A percentile compares a stretch with the other conserved stretches of the same genome.
These are phyloP conservation scores for Diadema setosum DNA, from an alignment of 35 echinoderm and acorn worm species.

Conservation along the genomic window DNA sequence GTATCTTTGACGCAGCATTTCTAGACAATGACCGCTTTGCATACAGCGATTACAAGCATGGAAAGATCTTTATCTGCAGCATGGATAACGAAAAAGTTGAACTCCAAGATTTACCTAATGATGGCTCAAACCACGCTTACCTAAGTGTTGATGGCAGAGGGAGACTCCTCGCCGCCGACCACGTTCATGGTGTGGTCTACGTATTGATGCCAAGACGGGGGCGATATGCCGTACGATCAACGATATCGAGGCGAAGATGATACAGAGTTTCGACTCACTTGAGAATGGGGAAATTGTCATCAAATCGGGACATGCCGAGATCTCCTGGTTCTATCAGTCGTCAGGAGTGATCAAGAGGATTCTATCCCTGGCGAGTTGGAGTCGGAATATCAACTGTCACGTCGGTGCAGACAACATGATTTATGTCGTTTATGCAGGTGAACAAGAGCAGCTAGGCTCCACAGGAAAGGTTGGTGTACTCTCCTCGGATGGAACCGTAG, in stretches of 20 bases:
- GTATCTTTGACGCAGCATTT: background rate
- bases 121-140: background rate
- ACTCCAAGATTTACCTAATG: background rate
- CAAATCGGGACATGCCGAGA: background rate
- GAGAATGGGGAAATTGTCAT: background rate
- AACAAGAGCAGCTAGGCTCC: background rate
- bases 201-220: background rate
- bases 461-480: background rate
- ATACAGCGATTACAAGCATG: background rate
- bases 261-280: background rate
- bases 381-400: background rate
- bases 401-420: background rate
- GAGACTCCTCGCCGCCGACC: background rate
- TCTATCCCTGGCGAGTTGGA: background rate
- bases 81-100: background rate
- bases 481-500: background rate
- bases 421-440: background rate
- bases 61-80: background rate
- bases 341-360: background rate
- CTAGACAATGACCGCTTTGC: background rate
- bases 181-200: background rate
- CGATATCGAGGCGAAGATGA: background rate
- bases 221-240: background rate
- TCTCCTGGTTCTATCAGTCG: background rate
- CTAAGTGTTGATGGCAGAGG: background rate